These are phyloP conservation scores for Etheostoma nigrum DNA, from an alignment of 2,797 vertebrate genomes.

Conservation along the genomic window DNA sequence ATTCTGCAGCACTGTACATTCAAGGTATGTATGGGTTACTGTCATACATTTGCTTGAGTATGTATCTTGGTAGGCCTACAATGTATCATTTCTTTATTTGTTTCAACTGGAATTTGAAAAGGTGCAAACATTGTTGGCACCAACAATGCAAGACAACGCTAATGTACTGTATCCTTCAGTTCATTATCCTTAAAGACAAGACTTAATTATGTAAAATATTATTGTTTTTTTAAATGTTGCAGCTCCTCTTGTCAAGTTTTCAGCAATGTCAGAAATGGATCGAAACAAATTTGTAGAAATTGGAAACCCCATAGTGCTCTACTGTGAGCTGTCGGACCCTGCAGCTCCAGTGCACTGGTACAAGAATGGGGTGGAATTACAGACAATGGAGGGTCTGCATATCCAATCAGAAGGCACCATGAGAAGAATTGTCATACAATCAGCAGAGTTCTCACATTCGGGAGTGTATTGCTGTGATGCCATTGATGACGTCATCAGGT, in stretches of 20 bases:
- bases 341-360: constrained; percentile 86
- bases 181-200: neutral
- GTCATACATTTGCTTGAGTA: neutral
- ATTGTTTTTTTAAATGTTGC: constrained; percentile 47
- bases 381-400: constrained; percentile 84
- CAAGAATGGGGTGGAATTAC: constrained; percentile 85
- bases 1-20: constrained; percentile 91
- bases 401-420: constrained; percentile 89
- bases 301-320: constrained; percentile 88
- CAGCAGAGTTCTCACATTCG: constrained; percentile 86
- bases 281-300: constrained; percentile 89
- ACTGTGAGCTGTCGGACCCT: constrained; percentile 88
- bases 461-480: constrained; percentile 89
- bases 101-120: constrained; percentile 15
- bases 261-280: constrained; percentile 87
- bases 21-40: constrained; percentile 84
- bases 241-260: constrained; percentile 89
- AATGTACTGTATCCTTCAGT: neutral
- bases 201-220: neutral
- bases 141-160: neutral
- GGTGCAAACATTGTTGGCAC: neutral
- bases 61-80: neutral
- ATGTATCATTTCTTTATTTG: neutral
- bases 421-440: constrained; percentile 89
- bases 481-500: constrained; percentile 88